These are phyloP conservation scores for Bombus pyrosoma DNA, from an alignment of 1,140 invertebrate species.

Conservation along the genomic window DNA sequence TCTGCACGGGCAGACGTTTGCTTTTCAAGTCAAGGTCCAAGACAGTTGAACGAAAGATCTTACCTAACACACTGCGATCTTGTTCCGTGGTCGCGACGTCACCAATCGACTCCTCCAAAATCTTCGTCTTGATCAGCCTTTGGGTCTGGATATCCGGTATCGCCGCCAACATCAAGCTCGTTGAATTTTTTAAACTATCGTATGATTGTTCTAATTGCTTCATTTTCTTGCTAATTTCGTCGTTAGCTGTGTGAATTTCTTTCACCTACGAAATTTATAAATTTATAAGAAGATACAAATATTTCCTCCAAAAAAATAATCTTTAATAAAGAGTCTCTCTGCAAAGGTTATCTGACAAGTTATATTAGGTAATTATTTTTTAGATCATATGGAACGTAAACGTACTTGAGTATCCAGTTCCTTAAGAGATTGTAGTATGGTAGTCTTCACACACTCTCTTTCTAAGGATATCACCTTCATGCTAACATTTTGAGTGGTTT, in stretches of 20 bases:
- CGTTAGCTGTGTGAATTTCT: constrained; percentile 59
- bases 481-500: constrained; percentile 77
- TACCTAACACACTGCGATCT: constrained; percentile 44
- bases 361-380: neutral
- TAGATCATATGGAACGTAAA: neutral
- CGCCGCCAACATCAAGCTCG: constrained; percentile 57
- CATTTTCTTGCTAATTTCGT: constrained; percentile 63
- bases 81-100: constrained; percentile 37
- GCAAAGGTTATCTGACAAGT: neutral
- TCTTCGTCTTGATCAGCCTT: constrained; percentile 8
- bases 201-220: constrained; percentile 72
- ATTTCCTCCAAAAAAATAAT: neutral
- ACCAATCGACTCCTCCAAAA: neutral
- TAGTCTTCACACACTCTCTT: constrained; percentile 72
- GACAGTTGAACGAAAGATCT: neutral
- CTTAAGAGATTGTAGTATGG: constrained; percentile 61
- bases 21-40: neutral
- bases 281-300: neutral
- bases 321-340: neutral
- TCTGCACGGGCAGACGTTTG: neutral
- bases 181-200: constrained; percentile 68
- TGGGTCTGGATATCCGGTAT: constrained; percentile 60
- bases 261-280: constrained; percentile 61
- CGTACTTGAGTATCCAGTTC: constrained; percentile 72
- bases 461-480: constrained; percentile 77